These are phyloP conservation scores for Coleophora deauratella DNA, from an alignment of 2,888 invertebrate species.

Conservation along the genomic window DNA sequence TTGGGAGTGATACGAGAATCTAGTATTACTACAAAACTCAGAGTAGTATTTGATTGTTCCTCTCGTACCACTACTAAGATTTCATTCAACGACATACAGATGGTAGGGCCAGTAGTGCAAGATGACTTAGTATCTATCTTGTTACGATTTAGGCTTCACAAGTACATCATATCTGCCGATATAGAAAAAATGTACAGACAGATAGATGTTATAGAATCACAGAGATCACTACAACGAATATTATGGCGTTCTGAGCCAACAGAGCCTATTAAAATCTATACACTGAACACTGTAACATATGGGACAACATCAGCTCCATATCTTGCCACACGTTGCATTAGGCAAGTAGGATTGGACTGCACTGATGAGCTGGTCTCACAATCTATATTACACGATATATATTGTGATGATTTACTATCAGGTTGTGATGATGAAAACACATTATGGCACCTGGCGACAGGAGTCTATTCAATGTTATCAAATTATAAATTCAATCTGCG, in stretches of 20 bases:
- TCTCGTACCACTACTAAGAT: conserved; percentile 8
- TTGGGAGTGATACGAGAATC: conserved; percentile 14
- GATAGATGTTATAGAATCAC: conserved; percentile 14
- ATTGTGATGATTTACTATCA: conserved; percentile 21
- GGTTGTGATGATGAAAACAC: conserved; percentile 10
- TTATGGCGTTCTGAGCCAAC: conserved; percentile 20
- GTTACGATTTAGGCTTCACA: conserved; percentile 18
- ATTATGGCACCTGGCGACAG: conserved; percentile 3
- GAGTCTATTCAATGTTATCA: background rate
- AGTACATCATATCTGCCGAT: conserved; percentile 12
- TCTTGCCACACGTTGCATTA: no score
- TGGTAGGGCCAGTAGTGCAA: conserved; percentile 18
- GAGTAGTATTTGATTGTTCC: conserved; percentile 13
- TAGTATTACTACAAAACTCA: conserved; percentile 8
- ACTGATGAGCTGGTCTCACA: conserved; percentile 11
- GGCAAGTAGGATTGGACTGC: conserved; percentile 21
- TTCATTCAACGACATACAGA: conserved; percentile 17
- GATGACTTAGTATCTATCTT: conserved; percentile 19
- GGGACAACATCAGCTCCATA: no score
- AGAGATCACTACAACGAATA: conserved; percentile 22
- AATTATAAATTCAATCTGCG: conserved; percentile 11
- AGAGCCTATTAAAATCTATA: conserved; percentile 16
- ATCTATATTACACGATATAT: conserved; percentile 17
- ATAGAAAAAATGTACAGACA: conserved; percentile 22
- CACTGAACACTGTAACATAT: conserved; percentile 14